Conservation (phyloP, 1,140 invertebrate species). For the Eciton burchellii region DNA sequence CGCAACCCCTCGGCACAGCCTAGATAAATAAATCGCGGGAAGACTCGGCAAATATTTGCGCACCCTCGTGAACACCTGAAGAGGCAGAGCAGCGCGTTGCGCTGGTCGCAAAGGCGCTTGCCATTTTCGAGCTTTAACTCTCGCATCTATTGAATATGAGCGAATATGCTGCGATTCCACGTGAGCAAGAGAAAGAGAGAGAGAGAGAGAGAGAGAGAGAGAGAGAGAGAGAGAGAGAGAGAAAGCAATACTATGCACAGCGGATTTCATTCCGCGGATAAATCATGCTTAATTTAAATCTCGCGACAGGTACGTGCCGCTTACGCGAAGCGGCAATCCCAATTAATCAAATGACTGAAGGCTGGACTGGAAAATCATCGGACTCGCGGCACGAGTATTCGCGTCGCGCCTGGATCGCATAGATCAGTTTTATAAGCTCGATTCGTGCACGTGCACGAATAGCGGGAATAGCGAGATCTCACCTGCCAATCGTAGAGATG, state of each 20-base stretch:
- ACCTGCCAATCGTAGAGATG: neutral
- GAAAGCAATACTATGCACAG: neutral
- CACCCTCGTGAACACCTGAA: conserved; percentile 61
- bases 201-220: too few relatives aligned
- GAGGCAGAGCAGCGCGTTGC: conserved; percentile 42
- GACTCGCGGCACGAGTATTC: neutral
- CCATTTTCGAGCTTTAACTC: conserved; percentile 46
- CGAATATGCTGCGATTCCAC: neutral
- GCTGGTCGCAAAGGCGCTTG: conserved; percentile 20
- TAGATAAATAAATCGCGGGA: conserved; percentile 73
- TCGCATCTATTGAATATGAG: conserved; percentile 14
- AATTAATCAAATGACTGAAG: conserved; percentile 25
- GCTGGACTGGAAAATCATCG: neutral
- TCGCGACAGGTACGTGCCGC: neutral
- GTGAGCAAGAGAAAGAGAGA: too few relatives aligned
- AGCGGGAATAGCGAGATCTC: too few relatives aligned
- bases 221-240: too few relatives aligned
- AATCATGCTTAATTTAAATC: conserved; percentile 1
- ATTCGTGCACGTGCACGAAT: too few relatives aligned
- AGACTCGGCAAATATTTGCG: conserved; percentile 71
- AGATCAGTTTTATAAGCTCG: too few relatives aligned
- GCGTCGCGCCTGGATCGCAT: too few relatives aligned
- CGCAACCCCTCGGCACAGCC: conserved; percentile 27
- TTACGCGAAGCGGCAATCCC: neutral
- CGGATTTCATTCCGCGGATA: neutral